A percentile compares a stretch with the other conserved stretches of the same genome.
These are phyloP conservation scores for Pangasius sanitwongsei DNA, from an alignment of 2,797 vertebrate genomes.

Conservation along the genomic window DNA sequence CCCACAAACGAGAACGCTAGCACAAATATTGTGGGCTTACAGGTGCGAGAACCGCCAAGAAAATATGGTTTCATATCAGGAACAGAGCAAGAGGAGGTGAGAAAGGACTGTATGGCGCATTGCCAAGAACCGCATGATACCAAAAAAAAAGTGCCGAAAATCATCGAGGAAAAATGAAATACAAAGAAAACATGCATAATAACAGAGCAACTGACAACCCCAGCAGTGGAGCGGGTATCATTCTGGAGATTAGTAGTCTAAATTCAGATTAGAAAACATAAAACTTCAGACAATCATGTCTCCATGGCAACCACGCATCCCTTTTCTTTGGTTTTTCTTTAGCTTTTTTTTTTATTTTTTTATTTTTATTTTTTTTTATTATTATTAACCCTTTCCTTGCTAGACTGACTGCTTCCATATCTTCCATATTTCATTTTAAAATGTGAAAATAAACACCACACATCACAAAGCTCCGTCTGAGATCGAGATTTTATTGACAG, in stretches of 20 bases:
- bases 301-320: background rate
- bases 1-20: conserved; percentile 61
- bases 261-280: conserved; percentile 55
- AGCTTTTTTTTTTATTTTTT: no score
- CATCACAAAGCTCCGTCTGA: background rate
- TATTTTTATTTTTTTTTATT: no score
- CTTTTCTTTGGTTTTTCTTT: background rate
- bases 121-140: background rate
- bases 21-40: conserved; percentile 43
- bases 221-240: conserved; percentile 48
- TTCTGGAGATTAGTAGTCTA: conserved; percentile 67
- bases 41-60: background rate
- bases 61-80: background rate
- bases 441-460: background rate
- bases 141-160: background rate
- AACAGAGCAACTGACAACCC: background rate
- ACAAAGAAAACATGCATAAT: background rate
- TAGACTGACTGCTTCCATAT: no score
- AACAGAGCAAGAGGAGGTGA: background rate
- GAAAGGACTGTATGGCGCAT: background rate
- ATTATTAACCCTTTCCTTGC: background rate
- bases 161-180: background rate
- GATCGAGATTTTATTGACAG: background rate
- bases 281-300: background rate
- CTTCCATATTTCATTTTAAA: background rate